These are phyloP conservation scores for Eueides isabella DNA, from an alignment of 1,140 invertebrate genomes.

Conservation along the genomic window DNA sequence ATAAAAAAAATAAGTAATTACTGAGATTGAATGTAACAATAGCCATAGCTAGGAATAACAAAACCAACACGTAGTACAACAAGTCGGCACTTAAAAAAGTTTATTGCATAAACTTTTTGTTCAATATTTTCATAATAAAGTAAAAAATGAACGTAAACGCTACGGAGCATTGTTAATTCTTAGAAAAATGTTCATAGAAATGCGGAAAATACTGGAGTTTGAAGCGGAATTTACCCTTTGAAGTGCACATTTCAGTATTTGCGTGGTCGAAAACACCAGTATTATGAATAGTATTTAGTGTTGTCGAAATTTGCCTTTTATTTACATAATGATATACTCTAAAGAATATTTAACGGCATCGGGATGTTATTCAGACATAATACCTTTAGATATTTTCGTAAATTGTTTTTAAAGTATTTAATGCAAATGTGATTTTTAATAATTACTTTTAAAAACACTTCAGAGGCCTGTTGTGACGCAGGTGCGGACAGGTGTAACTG, in stretches of 20 bases:
- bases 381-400: too few relatives aligned
- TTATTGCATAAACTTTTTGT: not conserved
- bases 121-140: conserved; percentile 9
- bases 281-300: not conserved
- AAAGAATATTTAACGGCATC: too few relatives aligned
- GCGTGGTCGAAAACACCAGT: not conserved
- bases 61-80: not conserved
- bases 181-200: not conserved
- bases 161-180: conserved; percentile 8
- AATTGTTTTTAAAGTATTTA: too few relatives aligned
- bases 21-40: not conserved
- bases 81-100: not conserved
- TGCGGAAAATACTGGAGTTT: conserved; percentile 4
- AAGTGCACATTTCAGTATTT: conserved; percentile 8
- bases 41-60: not conserved
- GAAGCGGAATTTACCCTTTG: conserved; percentile 4
- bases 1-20: too few relatives aligned
- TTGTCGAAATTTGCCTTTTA: not conserved
- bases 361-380: too few relatives aligned
- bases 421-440: too few relatives aligned
- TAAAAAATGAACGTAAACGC: conserved; percentile 1
- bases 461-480: too few relatives aligned
- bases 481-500: too few relatives aligned
- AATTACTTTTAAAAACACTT: too few relatives aligned
- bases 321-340: not conserved